These are phyloP conservation scores for Mellivora capensis DNA, from an alignment of 2,113 vertebrate species.

Conservation along the genomic window DNA sequence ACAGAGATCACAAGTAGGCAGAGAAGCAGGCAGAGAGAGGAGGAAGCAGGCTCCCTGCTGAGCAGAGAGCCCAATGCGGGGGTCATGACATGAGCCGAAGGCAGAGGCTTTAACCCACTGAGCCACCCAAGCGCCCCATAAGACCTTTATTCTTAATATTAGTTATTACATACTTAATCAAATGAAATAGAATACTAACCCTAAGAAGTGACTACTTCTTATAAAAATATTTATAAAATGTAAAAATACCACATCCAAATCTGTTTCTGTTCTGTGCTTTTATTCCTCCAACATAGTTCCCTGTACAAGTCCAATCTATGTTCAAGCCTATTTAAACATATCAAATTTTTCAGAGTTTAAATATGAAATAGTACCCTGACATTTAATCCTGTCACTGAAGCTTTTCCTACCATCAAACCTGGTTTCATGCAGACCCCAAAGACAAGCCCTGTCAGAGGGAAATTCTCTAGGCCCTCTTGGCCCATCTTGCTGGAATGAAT, in stretches of 20 bases:
- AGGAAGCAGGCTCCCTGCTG: too few relatives aligned
- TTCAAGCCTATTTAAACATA: not conserved
- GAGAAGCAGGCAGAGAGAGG: too few relatives aligned
- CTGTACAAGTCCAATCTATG: not conserved
- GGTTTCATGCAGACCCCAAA: not conserved
- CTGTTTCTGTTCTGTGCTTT: not conserved
- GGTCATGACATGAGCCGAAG: too few relatives aligned
- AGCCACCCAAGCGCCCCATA: too few relatives aligned
- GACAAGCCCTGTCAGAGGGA: not conserved
- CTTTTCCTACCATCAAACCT: not conserved
- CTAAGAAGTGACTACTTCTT: not conserved
- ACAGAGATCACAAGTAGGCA: too few relatives aligned
- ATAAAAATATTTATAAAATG: not conserved
- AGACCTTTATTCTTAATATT: not conserved
- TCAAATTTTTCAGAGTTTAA: not conserved
- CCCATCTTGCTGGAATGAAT: not conserved
- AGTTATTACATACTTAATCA: not conserved
- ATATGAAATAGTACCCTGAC: not conserved
- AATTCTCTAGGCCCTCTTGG: not conserved
- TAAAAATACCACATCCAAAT: not conserved
- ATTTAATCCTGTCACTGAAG: not conserved
- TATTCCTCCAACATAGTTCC: not conserved
- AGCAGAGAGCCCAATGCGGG: too few relatives aligned
- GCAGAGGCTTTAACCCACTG: too few relatives aligned
- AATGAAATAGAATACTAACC: not conserved